A percentile compares a stretch with the other conserved stretches of the same genome.
These are phyloP conservation scores for Paragorgia papillata DNA, from an alignment of 92 coral and sea anemone species.

Conservation along the genomic window DNA sequence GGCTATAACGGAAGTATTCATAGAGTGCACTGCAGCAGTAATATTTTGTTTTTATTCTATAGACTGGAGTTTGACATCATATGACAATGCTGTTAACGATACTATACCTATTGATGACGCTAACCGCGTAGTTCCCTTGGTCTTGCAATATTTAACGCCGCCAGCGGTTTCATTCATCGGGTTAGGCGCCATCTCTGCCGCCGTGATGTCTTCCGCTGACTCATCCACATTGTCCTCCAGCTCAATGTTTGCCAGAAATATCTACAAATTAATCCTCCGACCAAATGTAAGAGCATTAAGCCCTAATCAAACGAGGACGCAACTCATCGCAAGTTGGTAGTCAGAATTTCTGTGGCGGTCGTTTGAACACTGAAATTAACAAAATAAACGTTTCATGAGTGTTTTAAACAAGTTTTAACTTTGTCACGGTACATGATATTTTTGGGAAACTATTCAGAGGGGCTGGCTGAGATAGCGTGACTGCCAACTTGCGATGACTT, in stretches of 20 bases:
- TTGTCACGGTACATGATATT: no score
- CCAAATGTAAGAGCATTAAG: no score
- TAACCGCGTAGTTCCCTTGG: slow-evolving; percentile 74
- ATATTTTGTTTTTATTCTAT: slow-evolving; percentile 1
- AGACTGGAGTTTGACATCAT: slow-evolving; percentile 75
- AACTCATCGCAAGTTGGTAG: no score
- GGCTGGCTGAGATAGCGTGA: no score
- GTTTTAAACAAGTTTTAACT: no score
- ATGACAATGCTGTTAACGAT: slow-evolving; percentile 35
- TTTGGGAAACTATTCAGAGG: no score
- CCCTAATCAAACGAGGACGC: no score
- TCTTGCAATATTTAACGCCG: slow-evolving; percentile 88
- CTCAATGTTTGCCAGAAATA: slow-evolving; percentile 75
- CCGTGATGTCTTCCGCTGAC: slow-evolving; percentile 92
- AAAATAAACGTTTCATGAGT: no score
- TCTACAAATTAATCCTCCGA: slow-evolving; percentile 70
- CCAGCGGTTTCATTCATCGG: slow-evolving; percentile 77
- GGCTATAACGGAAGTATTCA: no score
- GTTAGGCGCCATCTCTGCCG: slow-evolving; percentile 87
- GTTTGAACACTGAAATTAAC: background rate
- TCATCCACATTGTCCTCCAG: slow-evolving; percentile 81
- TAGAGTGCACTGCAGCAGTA: background rate
- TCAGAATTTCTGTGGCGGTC: background rate
- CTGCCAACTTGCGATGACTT: no score
- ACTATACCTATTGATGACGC: slow-evolving; percentile 42